Conservation (phyloP, 2,888 invertebrate genomes). For the Scaptodrosophila latifasciaeformis region DNA sequence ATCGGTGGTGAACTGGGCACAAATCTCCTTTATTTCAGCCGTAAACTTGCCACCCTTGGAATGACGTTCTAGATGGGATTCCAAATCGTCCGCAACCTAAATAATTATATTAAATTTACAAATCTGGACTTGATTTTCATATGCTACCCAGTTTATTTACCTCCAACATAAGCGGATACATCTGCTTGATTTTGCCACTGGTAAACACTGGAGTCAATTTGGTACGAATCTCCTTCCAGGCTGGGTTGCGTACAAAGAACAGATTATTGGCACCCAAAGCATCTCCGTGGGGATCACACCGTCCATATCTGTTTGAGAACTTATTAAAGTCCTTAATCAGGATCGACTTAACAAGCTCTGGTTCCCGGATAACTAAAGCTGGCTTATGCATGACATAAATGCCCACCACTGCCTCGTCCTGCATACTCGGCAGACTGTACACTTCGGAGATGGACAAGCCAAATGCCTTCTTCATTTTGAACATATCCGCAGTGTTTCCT, state of each 20-base stretch:
- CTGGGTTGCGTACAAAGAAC: slow-evolving; percentile 74
- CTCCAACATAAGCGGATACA: slow-evolving; percentile 71
- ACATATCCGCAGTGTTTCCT: slow-evolving; percentile 73
- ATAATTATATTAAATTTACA: not conserved
- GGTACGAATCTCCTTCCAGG: slow-evolving; percentile 74
- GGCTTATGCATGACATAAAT: slow-evolving; percentile 75
- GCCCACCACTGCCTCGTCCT: slow-evolving; percentile 70
- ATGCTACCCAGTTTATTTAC: no score
- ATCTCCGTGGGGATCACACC: slow-evolving; percentile 70
- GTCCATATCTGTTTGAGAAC: slow-evolving; percentile 69
- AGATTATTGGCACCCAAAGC: slow-evolving; percentile 73
- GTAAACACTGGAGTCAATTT: slow-evolving; percentile 76
- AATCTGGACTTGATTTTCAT: no score
- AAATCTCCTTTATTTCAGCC: slow-evolving; percentile 65
- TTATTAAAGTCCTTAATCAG: slow-evolving; percentile 76
- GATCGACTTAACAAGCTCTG: slow-evolving; percentile 75
- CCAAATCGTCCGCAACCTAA: slow-evolving; percentile 62
- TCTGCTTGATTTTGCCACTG: slow-evolving; percentile 73
- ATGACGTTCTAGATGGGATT: slow-evolving; percentile 38
- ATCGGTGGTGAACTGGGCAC: slow-evolving; percentile 69
- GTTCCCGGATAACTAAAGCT: slow-evolving; percentile 73
- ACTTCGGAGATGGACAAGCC: slow-evolving; percentile 70
- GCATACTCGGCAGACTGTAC: slow-evolving; percentile 64
- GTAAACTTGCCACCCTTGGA: slow-evolving; percentile 26
- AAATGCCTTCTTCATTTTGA: slow-evolving; percentile 60